Evolutionary conservation across 1,140 invertebrate genomes (phyloP).

Genomic region (Brachystomella parvula): DNA sequence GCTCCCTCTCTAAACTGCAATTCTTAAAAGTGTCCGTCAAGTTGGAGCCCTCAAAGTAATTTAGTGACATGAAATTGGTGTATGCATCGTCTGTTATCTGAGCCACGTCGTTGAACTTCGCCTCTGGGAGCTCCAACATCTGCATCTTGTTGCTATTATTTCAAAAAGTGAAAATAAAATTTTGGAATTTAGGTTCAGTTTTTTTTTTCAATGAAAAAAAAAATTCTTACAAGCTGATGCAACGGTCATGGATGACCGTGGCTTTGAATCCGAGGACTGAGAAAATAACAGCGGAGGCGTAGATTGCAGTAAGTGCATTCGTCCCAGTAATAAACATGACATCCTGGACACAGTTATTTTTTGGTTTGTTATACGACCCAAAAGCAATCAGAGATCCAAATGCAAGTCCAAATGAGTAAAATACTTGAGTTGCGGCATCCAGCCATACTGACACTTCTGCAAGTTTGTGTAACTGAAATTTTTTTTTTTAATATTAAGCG

Average conservation of each 20-base stretch:
- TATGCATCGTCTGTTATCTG: slow-evolving; percentile 31
- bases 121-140: slow-evolving; percentile 17
- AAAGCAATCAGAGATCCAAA: slow-evolving; percentile 88
- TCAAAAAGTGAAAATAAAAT: slow-evolving; percentile 10
- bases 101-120: slow-evolving; percentile 9
- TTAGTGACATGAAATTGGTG: slow-evolving; percentile 27
- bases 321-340: slow-evolving; percentile 76
- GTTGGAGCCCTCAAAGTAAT: slow-evolving; percentile 15
- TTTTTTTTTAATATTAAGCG: not conserved
- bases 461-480: slow-evolving; percentile 63
- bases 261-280: slow-evolving; percentile 81
- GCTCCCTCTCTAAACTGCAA: slow-evolving; percentile 60
- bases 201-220: not conserved
- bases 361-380: slow-evolving; percentile 79
- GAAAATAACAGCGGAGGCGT: slow-evolving; percentile 86
- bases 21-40: slow-evolving; percentile 35
- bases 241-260: slow-evolving; percentile 67
- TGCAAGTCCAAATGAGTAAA: slow-evolving; percentile 87
- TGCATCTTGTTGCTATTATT: slow-evolving; percentile 26
- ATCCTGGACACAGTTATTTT: slow-evolving; percentile 84
- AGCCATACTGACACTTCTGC: slow-evolving; percentile 77
- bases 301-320: slow-evolving; percentile 86
- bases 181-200: slow-evolving; percentile 1
- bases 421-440: slow-evolving; percentile 90
- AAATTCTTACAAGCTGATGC: slow-evolving; percentile 59